Percentiles rank a stretch among this genome's conserved stretches.
Conservation (phyloP, 2,113 vertebrate genomes). For the Pseudorhombus dupliciocellatus region DNA sequence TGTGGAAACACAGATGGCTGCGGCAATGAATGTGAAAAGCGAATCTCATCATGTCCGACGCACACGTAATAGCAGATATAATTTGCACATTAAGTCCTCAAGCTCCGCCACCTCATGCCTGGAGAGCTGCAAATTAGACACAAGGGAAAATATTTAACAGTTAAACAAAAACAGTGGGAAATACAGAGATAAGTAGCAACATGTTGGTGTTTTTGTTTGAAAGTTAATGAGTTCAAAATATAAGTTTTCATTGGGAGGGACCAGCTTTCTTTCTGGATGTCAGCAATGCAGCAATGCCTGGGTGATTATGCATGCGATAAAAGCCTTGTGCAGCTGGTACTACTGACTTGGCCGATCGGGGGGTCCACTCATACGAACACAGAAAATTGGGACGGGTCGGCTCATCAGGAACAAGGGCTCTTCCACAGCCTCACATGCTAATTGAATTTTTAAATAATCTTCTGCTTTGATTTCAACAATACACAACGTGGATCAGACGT, state of each 20-base stretch:
- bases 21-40: not conserved
- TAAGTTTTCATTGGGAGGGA: not conserved
- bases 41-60: not conserved
- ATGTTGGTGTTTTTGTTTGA: not conserved
- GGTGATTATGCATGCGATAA: slow-evolving; percentile 58
- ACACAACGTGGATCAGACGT: not conserved
- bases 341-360: slow-evolving; percentile 36
- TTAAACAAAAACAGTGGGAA: not conserved
- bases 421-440: not conserved
- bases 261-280: not conserved
- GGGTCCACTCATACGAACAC: not conserved
- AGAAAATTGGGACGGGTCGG: slow-evolving; percentile 1
- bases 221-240: not conserved
- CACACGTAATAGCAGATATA: not conserved
- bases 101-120: not conserved
- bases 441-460: not conserved
- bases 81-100: not conserved
- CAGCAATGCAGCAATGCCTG: slow-evolving; percentile 33
- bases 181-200: not conserved
- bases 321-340: slow-evolving; percentile 52
- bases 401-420: not conserved
- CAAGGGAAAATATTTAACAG: not conserved
- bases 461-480: not conserved
- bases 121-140: slow-evolving; percentile 1
- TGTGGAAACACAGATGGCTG: not conserved